phyloP scores from a whole-genome alignment of 2,113 vertebrate genomes.

The Turnix velox region DNA sequence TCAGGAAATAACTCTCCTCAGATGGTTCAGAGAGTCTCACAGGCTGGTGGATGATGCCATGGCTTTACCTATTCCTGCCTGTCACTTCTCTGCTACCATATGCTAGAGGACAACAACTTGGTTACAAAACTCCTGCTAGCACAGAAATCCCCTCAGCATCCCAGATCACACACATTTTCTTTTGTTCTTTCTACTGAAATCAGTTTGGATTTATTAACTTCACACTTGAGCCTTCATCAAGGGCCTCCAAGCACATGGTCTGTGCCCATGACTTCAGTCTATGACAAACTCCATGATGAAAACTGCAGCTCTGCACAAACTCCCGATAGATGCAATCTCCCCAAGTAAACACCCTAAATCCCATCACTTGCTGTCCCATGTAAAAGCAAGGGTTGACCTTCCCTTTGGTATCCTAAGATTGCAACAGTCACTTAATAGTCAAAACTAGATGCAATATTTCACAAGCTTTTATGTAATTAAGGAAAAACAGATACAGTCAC shows the following conservation, averaged over 20 bases:
- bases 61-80: neutral
- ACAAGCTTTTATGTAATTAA: conserved; percentile 14
- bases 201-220: neutral
- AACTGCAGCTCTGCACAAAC: neutral
- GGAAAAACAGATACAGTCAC: neutral
- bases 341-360: neutral
- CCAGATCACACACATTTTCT: neutral
- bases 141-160: neutral
- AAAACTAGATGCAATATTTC: neutral
- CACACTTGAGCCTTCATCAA: neutral
- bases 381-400: neutral
- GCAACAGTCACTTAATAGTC: neutral
- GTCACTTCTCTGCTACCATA: neutral
- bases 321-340: neutral
- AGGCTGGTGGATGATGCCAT: neutral
- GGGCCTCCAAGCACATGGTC: neutral
- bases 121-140: neutral
- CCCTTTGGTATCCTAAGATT: neutral
- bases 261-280: neutral
- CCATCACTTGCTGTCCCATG: neutral
- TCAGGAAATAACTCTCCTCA: neutral
- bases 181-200: neutral
- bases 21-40: neutral
- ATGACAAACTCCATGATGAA: neutral
- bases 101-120: neutral